Evolutionary conservation across 2,888 invertebrate genomes (phyloP).

Genomic region (Sinelater perroti): DNA sequence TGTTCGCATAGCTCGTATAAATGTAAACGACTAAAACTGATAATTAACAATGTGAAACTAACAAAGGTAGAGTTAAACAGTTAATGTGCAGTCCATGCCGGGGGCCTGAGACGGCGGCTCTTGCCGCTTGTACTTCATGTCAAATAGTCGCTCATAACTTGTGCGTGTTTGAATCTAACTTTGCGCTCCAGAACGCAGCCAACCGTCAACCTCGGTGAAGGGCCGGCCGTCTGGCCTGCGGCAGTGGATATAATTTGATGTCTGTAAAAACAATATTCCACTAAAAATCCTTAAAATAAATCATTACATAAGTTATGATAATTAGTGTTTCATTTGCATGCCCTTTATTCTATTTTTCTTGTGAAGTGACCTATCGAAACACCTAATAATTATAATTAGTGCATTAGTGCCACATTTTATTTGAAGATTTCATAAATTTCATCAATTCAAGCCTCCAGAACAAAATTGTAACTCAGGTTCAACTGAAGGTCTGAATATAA

Average conservation of each 20-base stretch:
- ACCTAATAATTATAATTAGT: not conserved
- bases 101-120: not conserved
- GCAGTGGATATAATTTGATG: constrained; percentile 34
- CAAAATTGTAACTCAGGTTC: too few relatives aligned
- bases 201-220: too few relatives aligned
- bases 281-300: constrained; percentile 31
- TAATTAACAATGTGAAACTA: constrained; percentile 18
- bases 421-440: too few relatives aligned
- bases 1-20: constrained; percentile 31
- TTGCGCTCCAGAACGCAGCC: too few relatives aligned
- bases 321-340: not conserved
- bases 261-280: constrained; percentile 33
- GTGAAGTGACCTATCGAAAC: not conserved
- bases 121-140: too few relatives aligned
- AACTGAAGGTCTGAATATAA: too few relatives aligned
- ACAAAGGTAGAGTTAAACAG: constrained; percentile 30
- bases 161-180: too few relatives aligned
- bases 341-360: not conserved
- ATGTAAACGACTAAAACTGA: constrained; percentile 26
- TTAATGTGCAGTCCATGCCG: constrained; percentile 20
- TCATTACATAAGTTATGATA: constrained; percentile 18
- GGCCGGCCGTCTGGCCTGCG: constrained; percentile 13
- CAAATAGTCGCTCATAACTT: too few relatives aligned
- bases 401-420: too few relatives aligned
- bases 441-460: too few relatives aligned